A percentile compares a stretch with the other conserved stretches of the same genome.
Conservation (phyloP, 1,140 invertebrate genomes). For the Cataglyphis hispanica region DNA sequence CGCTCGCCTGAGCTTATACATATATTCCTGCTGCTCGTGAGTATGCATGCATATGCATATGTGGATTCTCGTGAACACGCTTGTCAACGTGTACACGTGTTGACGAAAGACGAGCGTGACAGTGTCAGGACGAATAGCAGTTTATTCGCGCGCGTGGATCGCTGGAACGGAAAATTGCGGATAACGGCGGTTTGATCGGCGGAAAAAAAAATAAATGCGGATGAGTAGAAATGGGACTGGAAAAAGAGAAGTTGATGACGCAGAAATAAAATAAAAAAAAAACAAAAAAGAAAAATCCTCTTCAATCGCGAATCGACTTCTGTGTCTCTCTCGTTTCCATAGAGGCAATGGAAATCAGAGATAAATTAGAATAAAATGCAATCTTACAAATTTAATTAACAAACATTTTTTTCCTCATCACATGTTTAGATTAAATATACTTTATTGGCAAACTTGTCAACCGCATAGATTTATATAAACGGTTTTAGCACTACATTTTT, state of each 20-base stretch:
- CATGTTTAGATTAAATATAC: background rate
- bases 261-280: slow-evolving; percentile 9
- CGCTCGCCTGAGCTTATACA: slow-evolving; percentile 6
- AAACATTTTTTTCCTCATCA: background rate
- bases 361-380: slow-evolving; percentile 30
- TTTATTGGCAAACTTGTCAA: slow-evolving; percentile 37
- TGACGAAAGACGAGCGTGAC: slow-evolving; percentile 1
- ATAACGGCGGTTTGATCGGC: background rate
- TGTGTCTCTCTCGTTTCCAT: background rate
- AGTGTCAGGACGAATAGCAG: background rate
- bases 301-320: background rate
- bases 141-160: slow-evolving; percentile 7
- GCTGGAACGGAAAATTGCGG: slow-evolving; percentile 14
- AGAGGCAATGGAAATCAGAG: background rate
- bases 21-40: background rate
- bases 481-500: slow-evolving; percentile 19
- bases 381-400: slow-evolving; percentile 42
- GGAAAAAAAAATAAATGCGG: background rate
- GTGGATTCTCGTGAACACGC: background rate
- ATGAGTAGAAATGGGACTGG: background rate
- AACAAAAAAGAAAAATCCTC: background rate
- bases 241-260: background rate
- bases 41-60: slow-evolving; percentile 46
- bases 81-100: slow-evolving; percentile 27
- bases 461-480: slow-evolving; percentile 1